Evolutionary conservation across 2,888 invertebrate species (phyloP).

Genomic region (Diarsia rubi): DNA sequence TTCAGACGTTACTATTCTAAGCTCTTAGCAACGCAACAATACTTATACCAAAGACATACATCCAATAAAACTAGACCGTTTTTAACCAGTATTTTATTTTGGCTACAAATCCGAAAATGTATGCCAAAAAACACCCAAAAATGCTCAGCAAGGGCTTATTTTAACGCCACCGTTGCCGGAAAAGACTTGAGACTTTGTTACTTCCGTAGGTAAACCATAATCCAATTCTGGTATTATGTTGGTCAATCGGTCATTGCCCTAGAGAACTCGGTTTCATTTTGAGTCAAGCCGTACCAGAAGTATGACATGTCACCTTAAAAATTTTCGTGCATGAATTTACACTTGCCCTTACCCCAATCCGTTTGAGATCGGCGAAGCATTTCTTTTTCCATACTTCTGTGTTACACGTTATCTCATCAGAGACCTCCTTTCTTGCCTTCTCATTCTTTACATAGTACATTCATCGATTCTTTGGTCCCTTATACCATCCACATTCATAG

Average conservation of each 20-base stretch:
- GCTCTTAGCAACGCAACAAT: constrained; percentile 2
- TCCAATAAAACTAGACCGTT: not conserved
- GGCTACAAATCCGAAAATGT: not conserved
- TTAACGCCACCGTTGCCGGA: constrained; percentile 20
- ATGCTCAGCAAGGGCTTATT: not conserved
- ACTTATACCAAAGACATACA: not conserved
- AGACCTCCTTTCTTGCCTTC: too few species aligned
- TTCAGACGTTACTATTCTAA: not conserved
- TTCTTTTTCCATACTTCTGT: too few species aligned
- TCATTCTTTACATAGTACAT: too few species aligned
- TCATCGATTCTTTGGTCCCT: too few species aligned
- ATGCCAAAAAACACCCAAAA: constrained; percentile 24
- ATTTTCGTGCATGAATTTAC: not conserved
- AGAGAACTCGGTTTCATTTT: constrained; percentile 13
- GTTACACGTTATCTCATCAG: too few species aligned
- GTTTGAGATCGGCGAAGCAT: too few species aligned
- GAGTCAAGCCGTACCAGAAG: not conserved
- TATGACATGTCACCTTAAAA: not conserved
- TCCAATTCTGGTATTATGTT: constrained; percentile 32
- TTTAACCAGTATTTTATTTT: not conserved
- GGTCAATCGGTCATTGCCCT: constrained; percentile 55
- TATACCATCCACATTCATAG: too few species aligned
- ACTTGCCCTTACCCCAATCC: too few species aligned
- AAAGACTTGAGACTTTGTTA: not conserved
- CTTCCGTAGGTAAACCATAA: constrained; percentile 39